Conservation (phyloP, 2,797 vertebrate genomes). For the Enteromius mattozi region DNA sequence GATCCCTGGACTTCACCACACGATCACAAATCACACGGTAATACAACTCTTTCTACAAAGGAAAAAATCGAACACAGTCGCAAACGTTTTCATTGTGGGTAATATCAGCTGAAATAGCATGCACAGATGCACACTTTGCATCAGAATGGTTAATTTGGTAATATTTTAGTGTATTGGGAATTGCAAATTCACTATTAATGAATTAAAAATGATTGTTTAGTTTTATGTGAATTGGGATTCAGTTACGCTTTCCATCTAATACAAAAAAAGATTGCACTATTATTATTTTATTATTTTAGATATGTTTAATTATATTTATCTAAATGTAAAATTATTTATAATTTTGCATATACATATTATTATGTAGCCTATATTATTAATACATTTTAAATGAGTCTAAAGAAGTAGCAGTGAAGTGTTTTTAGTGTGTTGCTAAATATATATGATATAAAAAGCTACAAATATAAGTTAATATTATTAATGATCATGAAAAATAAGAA, state of each 20-base stretch:
- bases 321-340: neutral
- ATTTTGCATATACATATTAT: neutral
- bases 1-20: slow-evolving; percentile 96
- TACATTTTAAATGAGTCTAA: neutral
- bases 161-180: neutral
- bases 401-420: neutral
- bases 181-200: neutral
- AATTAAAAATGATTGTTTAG: neutral
- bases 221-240: neutral
- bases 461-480: neutral
- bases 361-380: neutral
- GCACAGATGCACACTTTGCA: neutral
- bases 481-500: neutral
- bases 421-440: neutral
- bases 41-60: slow-evolving; percentile 36
- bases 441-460: neutral
- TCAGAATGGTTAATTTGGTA: neutral
- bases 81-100: slow-evolving; percentile 28
- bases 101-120: neutral
- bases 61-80: neutral
- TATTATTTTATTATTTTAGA: neutral
- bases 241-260: neutral
- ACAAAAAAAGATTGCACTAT: neutral
- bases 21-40: slow-evolving; percentile 98
- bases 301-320: neutral